These are phyloP conservation scores for Irena cyanogastra DNA, from an alignment of 2,113 vertebrate genomes.

Conservation along the genomic window DNA sequence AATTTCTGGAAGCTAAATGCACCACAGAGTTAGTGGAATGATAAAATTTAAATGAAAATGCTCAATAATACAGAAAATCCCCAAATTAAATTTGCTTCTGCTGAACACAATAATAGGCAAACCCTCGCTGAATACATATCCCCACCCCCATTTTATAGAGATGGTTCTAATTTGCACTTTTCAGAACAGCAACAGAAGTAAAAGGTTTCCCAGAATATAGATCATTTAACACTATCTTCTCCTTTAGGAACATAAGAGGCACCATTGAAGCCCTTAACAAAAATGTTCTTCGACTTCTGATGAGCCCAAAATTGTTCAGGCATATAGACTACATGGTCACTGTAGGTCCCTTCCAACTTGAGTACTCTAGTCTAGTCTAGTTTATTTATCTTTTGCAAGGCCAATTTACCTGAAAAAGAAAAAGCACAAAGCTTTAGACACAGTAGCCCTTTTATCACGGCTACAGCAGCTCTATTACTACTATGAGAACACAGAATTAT, in stretches of 20 bases:
- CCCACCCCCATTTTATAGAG: background rate
- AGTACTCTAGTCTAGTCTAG: background rate
- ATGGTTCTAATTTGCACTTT: background rate
- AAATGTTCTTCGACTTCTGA: background rate
- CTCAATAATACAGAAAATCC: background rate
- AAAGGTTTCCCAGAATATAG: background rate
- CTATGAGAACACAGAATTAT: background rate
- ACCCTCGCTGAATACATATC: rapidly evolving
- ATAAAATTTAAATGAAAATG: background rate
- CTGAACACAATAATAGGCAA: background rate
- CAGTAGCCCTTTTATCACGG: background rate
- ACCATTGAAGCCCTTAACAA: background rate
- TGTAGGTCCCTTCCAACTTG: background rate
- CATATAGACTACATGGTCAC: background rate
- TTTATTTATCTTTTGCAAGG: background rate
- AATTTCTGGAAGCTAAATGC: background rate
- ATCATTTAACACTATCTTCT: background rate
- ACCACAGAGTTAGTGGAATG: background rate
- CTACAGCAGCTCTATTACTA: background rate
- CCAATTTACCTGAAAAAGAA: background rate
- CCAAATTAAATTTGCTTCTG: background rate
- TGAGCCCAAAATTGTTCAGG: background rate
- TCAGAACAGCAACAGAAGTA: background rate
- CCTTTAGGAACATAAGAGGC: background rate
- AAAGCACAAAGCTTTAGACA: background rate